Conservation (phyloP, 1,140 invertebrate genomes). For the Aphelinus certus region DNA sequence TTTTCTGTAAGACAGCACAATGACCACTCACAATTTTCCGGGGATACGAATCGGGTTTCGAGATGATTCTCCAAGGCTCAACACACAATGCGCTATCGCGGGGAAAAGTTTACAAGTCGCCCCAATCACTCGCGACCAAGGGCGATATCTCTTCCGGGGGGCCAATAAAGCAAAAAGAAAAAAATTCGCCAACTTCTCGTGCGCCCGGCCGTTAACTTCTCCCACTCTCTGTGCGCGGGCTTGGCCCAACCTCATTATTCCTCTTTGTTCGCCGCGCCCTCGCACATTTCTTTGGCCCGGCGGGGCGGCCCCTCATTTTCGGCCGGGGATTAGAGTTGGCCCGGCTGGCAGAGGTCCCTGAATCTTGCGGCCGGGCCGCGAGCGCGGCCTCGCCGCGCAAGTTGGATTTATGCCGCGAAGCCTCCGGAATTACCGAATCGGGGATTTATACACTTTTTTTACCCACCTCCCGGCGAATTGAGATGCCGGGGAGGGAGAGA, state of each 20-base stretch:
- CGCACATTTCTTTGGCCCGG: slow-evolving; percentile 3
- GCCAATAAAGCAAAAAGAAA: too few species aligned
- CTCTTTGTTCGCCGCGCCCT: background rate
- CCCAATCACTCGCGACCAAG: too few species aligned
- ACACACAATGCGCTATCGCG: too few species aligned
- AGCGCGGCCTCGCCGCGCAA: slow-evolving; percentile 57
- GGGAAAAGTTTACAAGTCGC: too few species aligned
- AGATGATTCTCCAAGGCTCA: too few species aligned
- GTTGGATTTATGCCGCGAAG: slow-evolving; percentile 63
- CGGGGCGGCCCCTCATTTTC: background rate
- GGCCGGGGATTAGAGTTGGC: slow-evolving; percentile 25
- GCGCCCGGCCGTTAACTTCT: too few species aligned
- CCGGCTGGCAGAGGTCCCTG: slow-evolving; percentile 59
- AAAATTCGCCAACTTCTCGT: too few species aligned
- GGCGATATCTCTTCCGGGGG: too few species aligned
- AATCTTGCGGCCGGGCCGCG: slow-evolving; percentile 55
- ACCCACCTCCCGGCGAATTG: slow-evolving; percentile 3
- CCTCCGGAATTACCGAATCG: slow-evolving; percentile 62
- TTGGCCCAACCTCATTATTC: slow-evolving; percentile 23
- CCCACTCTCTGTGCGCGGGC: too few species aligned
- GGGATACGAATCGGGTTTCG: too few species aligned
- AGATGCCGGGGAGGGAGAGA: background rate
- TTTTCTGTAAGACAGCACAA: too few species aligned
- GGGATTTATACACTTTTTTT: slow-evolving; percentile 58
- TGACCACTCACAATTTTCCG: too few species aligned